Conservation (phyloP, 2,888 invertebrate species). For the Diachrysia chrysitis region DNA sequence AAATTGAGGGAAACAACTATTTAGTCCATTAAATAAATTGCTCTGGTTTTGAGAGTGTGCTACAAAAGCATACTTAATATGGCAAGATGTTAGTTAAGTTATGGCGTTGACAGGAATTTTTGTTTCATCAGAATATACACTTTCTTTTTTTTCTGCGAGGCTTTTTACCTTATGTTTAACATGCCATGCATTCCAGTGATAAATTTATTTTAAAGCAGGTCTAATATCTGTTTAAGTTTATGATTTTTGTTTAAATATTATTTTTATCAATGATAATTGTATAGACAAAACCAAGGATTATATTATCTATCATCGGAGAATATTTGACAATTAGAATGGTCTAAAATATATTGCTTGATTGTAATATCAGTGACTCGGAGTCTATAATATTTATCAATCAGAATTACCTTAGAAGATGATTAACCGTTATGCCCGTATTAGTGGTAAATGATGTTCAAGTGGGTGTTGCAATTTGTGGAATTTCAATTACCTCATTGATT, state of each 20-base stretch:
- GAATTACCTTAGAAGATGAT: too few species aligned
- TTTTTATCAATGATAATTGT: too few species aligned
- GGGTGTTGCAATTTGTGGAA: constrained; percentile 16
- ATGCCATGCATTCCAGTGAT: too few species aligned
- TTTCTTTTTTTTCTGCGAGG: too few species aligned
- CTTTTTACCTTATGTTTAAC: too few species aligned
- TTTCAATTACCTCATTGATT: constrained; percentile 22
- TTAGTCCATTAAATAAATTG: constrained; percentile 83
- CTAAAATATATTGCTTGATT: constrained; percentile 54
- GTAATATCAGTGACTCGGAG: not conserved
- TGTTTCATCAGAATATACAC: too few species aligned
- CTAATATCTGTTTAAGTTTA: too few species aligned
- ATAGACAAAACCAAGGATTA: too few species aligned
- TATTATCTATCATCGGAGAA: too few species aligned
- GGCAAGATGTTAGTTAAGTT: constrained; percentile 69
- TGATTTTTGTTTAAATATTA: too few species aligned
- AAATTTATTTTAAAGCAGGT: too few species aligned
- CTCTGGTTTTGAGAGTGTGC: constrained; percentile 71
- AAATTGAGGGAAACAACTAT: constrained; percentile 71
- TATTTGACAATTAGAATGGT: too few species aligned
- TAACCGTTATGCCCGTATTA: constrained; percentile 29
- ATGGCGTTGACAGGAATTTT: constrained; percentile 60
- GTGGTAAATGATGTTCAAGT: constrained; percentile 9
- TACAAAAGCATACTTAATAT: constrained; percentile 69
- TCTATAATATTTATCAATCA: constrained; percentile 26